Evolutionary conservation across 2,888 invertebrate species (phyloP), one percentile per base, ranked within the genome.

Genomic region (Eupsilia transversa): DNA sequence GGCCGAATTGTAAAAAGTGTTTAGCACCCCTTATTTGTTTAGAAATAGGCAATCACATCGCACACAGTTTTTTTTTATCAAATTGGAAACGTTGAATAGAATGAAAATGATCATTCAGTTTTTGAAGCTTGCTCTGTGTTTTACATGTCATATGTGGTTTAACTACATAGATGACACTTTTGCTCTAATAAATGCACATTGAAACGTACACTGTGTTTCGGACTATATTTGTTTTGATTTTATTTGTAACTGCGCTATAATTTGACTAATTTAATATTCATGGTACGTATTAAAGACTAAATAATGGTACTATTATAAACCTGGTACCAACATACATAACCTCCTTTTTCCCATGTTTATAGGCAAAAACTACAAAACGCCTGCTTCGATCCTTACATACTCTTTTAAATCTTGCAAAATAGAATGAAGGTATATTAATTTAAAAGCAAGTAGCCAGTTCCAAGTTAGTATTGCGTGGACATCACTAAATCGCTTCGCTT

Each of bases 401-500:
- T 41, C 12, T 4, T 41, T 14, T 14, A 43, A 43, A 17, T 43
- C 17, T 43, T 43, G 43, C 43, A 43, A 5, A 43, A 43, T 43
- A 43, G 12, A 14, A 41, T 43, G 5, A 43, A 14, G 4, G 14
- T 43, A 14, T 43, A 43, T 43, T 43, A 17, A 46, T 46, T 46
- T 46, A 46, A 46, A 46, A 46, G 46, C 6, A 46, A 17, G 41
- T 41, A 41, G 20, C 6, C 20, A 46, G 20, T 6, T 46, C 2
- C 6, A 46, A 46, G 49, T 23, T n/a, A n/a, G 43, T 33, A 7
- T 35, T 1, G 14, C 9, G 27, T 27, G 27, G 17, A 3, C 43
- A 35, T 4, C 23, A 14, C 56, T 35, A 0, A 38, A 30, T 43
- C 59, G 68, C 81, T 27, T 61, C 33, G 56, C 71, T 46, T 14